Conservation (phyloP, 2,888 invertebrate species). For the Augochlorella aurata region DNA sequence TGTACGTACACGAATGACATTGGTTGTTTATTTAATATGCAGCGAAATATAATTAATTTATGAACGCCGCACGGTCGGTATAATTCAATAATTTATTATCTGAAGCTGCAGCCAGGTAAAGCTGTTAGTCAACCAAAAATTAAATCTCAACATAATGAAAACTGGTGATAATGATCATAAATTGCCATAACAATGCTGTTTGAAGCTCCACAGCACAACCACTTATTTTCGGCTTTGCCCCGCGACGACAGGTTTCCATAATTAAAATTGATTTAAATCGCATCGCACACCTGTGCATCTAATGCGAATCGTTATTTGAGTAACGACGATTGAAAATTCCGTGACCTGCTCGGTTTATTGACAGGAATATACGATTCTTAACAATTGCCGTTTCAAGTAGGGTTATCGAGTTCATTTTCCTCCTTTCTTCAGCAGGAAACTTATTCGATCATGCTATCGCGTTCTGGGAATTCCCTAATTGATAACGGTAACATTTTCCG, state of each 20-base stretch:
- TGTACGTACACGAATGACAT: neutral
- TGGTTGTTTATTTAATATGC: neutral
- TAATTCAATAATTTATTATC: constrained; percentile 21
- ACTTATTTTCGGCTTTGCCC: neutral
- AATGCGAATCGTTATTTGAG: neutral
- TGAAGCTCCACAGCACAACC: neutral
- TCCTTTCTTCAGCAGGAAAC: neutral
- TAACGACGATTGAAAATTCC: neutral
- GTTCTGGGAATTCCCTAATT: neutral
- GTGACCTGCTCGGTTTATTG: too few relatives aligned
- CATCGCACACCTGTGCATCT: neutral
- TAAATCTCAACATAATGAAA: constrained; percentile 21
- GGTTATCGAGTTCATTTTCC: neutral
- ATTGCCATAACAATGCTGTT: constrained; percentile 21
- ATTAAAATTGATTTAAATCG: constrained; percentile 7
- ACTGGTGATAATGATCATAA: constrained; percentile 13
- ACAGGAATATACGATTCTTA: neutral
- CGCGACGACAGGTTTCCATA: constrained; percentile 9
- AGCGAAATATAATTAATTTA: neutral
- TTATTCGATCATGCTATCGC: neutral
- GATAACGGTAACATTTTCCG: neutral
- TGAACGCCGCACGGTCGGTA: neutral
- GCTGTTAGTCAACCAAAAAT: constrained; percentile 27
- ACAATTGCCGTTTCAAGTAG: neutral
- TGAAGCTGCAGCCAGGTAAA: neutral